These are phyloP conservation scores for Strigamia crassipes DNA, from an alignment of 2,888 invertebrate genomes.

Conservation along the genomic window DNA sequence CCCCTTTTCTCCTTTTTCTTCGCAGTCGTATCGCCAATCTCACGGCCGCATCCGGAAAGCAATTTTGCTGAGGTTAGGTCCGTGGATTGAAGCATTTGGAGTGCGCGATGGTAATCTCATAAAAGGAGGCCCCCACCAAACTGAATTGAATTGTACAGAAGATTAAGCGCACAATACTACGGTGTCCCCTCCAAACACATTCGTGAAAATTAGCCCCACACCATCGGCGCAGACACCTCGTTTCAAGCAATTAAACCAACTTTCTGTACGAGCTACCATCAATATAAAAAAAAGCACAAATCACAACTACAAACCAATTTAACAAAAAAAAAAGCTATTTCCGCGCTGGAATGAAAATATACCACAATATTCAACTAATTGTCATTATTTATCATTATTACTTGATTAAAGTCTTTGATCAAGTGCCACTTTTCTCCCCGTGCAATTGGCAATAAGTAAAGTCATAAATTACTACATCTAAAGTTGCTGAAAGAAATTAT, in stretches of 20 bases:
- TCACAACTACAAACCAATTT: not conserved
- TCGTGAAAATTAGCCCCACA: not conserved
- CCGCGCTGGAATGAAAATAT: too few species aligned
- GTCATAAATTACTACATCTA: not conserved
- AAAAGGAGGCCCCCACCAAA: not conserved
- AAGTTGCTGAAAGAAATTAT: not conserved
- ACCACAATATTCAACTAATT: not conserved
- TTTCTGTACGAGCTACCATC: not conserved
- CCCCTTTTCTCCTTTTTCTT: not conserved
- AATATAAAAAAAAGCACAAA: not conserved
- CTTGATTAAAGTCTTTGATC: not conserved
- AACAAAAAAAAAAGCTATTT: not conserved
- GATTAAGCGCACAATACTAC: not conserved
- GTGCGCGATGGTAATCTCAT: not conserved
- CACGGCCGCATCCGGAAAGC: not conserved
- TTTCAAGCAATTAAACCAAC: not conserved
- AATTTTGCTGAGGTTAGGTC: not conserved
- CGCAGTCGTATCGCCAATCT: not conserved
- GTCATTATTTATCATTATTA: not conserved
- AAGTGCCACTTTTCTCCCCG: not conserved
- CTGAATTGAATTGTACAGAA: not conserved
- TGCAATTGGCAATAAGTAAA: not conserved
- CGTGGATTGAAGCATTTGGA: not conserved
- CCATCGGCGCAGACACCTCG: not conserved
- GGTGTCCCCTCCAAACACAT: not conserved